Conservation (phyloP, 2,797 vertebrate species). For the Clangula hyemalis region DNA sequence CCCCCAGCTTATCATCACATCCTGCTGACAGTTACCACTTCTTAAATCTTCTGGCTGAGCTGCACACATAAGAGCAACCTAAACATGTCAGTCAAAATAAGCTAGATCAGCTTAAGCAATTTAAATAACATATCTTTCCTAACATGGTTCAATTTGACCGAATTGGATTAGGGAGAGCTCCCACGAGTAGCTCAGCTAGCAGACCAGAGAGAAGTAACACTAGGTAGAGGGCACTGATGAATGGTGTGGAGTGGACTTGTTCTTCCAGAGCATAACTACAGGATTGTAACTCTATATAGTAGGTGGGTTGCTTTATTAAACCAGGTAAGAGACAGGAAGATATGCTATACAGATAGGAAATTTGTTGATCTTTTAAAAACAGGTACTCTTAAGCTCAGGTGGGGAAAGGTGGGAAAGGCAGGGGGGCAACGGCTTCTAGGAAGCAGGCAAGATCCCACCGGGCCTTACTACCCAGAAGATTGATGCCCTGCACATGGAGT, state of each 20-base stretch:
- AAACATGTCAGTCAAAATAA: conserved; percentile 68
- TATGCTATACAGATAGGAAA: not conserved
- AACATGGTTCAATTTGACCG: conserved; percentile 59
- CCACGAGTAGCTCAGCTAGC: conserved; percentile 25
- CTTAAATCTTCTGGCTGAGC: conserved; percentile 39
- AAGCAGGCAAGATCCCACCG: not conserved
- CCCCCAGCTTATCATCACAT: not conserved
- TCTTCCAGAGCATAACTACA: not conserved
- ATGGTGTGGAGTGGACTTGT: not conserved
- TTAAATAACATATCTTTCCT: conserved; percentile 70
- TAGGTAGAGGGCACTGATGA: not conserved
- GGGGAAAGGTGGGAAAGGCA: not conserved
- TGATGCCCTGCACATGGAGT: not conserved
- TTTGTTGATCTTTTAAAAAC: not conserved
- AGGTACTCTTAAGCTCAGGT: not conserved
- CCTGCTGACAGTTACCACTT: not conserved
- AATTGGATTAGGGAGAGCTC: conserved; percentile 63
- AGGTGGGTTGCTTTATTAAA: not conserved
- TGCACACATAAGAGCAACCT: conserved; percentile 28
- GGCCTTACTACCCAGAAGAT: not conserved
- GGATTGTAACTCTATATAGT: not conserved
- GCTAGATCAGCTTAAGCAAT: conserved; percentile 66
- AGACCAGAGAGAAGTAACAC: not conserved
- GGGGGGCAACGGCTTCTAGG: not conserved
- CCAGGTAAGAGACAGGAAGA: not conserved